Conservation (phyloP, 1,140 invertebrate species). For the Drosophila nebulosa region DNA sequence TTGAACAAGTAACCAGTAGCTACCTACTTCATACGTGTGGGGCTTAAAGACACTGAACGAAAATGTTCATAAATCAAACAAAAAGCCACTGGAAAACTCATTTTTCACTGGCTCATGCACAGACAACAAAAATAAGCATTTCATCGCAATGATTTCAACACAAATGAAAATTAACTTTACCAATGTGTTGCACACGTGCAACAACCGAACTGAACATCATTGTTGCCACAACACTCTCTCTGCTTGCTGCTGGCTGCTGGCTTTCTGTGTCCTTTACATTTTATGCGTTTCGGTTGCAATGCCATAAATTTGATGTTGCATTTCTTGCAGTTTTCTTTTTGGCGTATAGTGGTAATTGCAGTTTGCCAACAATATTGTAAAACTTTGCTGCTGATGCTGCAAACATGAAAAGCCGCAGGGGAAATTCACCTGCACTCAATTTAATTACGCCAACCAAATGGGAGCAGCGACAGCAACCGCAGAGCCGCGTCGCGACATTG, state of each 20-base stretch:
- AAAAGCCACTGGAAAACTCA: not conserved
- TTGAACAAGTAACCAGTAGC: not conserved
- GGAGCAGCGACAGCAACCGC: too few species aligned
- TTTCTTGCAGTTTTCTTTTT: slow-evolving; percentile 36
- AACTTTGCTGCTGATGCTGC: not conserved
- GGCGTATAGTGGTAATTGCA: slow-evolving; percentile 67
- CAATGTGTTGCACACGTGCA: slow-evolving; percentile 41
- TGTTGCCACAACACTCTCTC: not conserved
- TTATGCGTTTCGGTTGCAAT: slow-evolving; percentile 18
- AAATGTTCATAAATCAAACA: not conserved
- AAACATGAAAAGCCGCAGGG: slow-evolving; percentile 41
- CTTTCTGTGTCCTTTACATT: slow-evolving; percentile 13
- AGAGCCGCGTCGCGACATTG: slow-evolving; percentile 11
- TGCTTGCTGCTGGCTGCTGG: too few species aligned
- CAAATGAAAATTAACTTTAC: slow-evolving; percentile 73
- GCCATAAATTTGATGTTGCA: slow-evolving; percentile 59
- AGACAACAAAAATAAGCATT: slow-evolving; percentile 28
- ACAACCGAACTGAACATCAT: not conserved
- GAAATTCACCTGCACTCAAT: slow-evolving; percentile 74
- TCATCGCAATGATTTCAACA: slow-evolving; percentile 16
- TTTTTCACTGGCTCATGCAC: slow-evolving; percentile 24
- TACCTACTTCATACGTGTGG: not conserved
- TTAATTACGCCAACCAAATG: slow-evolving; percentile 64
- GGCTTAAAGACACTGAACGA: not conserved
- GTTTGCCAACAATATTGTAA: slow-evolving; percentile 52